phyloP scores from a whole-genome alignment of 2,888 invertebrate genomes.

The Idaea dimidiata region DNA sequence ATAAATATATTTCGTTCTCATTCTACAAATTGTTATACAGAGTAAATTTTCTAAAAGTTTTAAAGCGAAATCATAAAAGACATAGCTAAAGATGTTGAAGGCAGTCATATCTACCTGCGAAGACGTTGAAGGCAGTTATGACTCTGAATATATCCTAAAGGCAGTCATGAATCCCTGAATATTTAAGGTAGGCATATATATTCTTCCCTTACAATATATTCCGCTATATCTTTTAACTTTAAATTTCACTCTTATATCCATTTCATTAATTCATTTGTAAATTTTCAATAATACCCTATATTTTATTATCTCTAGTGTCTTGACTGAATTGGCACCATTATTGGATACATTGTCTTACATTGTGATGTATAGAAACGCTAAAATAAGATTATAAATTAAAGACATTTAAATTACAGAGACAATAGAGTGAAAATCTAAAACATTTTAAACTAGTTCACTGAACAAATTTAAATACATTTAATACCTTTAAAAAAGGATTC shows the following conservation, averaged over 20 bases:
- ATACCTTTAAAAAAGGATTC: too few species aligned
- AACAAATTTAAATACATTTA: not conserved
- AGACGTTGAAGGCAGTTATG: too few species aligned
- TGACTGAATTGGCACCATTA: constrained; percentile 30
- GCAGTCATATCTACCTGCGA: not conserved
- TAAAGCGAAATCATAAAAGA: not conserved
- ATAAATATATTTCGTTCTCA: constrained; percentile 33
- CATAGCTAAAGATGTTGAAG: not conserved
- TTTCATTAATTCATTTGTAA: constrained; percentile 5
- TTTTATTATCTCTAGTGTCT: constrained; percentile 21
- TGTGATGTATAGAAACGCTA: constrained; percentile 59
- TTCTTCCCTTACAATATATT: not conserved
- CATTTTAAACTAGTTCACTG: not conserved
- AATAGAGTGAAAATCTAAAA: not conserved
- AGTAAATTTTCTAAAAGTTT: constrained; percentile 10
- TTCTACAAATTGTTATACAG: constrained; percentile 33
- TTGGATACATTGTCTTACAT: constrained; percentile 17
- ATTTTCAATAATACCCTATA: constrained; percentile 20
- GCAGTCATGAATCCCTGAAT: too few species aligned
- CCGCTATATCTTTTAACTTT: constrained; percentile 3
- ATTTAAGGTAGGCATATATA: too few species aligned
- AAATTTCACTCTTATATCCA: constrained; percentile 11
- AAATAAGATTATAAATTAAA: constrained; percentile 38
- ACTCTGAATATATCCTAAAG: too few species aligned
- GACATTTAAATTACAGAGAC: not conserved